Percentiles rank a stretch among this genome's conserved stretches.
Evolutionary conservation across 2,888 invertebrate species (phyloP).

Genomic region (Amorpha juglandis): DNA sequence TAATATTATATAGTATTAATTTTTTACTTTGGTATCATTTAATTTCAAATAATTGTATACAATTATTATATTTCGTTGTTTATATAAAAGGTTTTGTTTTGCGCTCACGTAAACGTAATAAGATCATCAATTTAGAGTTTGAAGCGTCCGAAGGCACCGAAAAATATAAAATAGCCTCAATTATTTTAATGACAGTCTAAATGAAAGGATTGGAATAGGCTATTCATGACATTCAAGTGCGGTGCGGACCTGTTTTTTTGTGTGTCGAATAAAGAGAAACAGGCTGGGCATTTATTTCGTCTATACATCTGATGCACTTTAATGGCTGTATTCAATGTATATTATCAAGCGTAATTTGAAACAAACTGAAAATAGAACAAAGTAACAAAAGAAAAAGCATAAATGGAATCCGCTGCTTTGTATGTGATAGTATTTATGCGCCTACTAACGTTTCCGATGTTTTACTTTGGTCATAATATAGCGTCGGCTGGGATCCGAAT

Average conservation of each 20-base stretch:
- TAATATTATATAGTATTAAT: no score
- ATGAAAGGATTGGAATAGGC: constrained; percentile 19
- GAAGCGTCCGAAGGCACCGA: background rate
- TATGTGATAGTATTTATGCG: constrained; percentile 41
- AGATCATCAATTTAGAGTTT: background rate
- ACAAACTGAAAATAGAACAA: constrained; percentile 21
- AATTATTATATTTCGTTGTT: background rate
- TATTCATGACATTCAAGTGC: constrained; percentile 14
- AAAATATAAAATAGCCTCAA: constrained; percentile 19
- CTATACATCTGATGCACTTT: constrained; percentile 5
- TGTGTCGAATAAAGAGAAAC: background rate
- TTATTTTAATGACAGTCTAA: constrained; percentile 20
- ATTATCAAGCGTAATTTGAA: constrained; percentile 3
- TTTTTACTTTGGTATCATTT: no score
- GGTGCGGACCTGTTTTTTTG: constrained; percentile 5
- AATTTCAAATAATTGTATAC: no score
- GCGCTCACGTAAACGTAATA: background rate
- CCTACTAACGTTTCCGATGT: constrained; percentile 40
- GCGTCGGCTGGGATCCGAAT: constrained; percentile 53
- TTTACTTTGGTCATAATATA: constrained; percentile 48
- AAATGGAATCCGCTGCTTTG: constrained; percentile 34
- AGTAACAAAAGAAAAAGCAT: constrained; percentile 32
- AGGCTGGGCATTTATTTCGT: background rate
- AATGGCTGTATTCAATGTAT: constrained; percentile 5
- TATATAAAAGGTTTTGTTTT: background rate